A percentile compares a stretch with the other conserved stretches of the same genome.
phyloP scores from a whole-genome alignment of 1,140 invertebrate species.

The Drosophila oshimai region DNA sequence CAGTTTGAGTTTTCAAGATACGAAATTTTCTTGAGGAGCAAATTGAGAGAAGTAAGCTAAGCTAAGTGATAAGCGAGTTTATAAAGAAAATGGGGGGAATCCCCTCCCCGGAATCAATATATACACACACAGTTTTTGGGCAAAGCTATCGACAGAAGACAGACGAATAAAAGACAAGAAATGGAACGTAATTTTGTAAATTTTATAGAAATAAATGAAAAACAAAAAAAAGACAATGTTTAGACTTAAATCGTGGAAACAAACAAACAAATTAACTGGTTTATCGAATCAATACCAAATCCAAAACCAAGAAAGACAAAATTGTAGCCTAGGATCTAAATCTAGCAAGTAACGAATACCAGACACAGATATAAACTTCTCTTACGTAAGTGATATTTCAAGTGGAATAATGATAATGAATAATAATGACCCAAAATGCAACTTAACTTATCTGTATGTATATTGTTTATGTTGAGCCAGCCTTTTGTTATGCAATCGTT shows the following conservation, averaged over 20 bases:
- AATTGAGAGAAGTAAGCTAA: slow-evolving; percentile 54
- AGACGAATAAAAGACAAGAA: slow-evolving; percentile 38
- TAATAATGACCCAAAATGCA: slow-evolving; percentile 19
- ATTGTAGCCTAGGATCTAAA: slow-evolving; percentile 70
- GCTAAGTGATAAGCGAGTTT: slow-evolving; percentile 66
- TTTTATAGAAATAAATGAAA: slow-evolving; percentile 79
- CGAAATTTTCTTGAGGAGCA: neutral
- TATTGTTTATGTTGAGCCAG: slow-evolving; percentile 57
- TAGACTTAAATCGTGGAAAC: slow-evolving; percentile 46
- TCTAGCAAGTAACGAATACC: slow-evolving; percentile 53
- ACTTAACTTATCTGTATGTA: slow-evolving; percentile 29
- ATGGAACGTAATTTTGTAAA: slow-evolving; percentile 80
- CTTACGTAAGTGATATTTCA: slow-evolving; percentile 79
- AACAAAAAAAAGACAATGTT: slow-evolving; percentile 58
- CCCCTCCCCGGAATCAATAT: slow-evolving; percentile 13
- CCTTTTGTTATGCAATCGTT: slow-evolving; percentile 46
- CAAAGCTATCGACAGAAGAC: slow-evolving; percentile 43
- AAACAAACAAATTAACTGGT: slow-evolving; percentile 29
- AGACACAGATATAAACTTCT: slow-evolving; percentile 58
- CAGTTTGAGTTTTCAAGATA: slow-evolving; percentile 33
- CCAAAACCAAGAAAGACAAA: slow-evolving; percentile 51
- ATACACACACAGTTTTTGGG: slow-evolving; percentile 39
- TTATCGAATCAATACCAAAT: slow-evolving; percentile 47
- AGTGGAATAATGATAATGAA: slow-evolving; percentile 47
- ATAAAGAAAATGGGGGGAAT: slow-evolving; percentile 34